These are phyloP conservation scores for Tetrapedia diversipes DNA, from an alignment of 2,888 invertebrate genomes.

Conservation along the genomic window DNA sequence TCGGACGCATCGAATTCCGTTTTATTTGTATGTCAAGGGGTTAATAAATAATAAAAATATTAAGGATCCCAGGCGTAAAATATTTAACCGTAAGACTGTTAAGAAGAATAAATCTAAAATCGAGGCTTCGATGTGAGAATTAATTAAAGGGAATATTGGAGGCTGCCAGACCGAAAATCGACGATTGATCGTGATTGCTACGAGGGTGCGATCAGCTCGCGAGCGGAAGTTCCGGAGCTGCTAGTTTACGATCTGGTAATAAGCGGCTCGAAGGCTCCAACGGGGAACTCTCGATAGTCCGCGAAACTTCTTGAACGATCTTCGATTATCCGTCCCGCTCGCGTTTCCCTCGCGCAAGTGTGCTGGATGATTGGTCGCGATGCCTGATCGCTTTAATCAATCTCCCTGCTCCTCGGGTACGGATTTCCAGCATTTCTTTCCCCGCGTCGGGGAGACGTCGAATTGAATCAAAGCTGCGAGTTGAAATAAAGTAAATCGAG, in stretches of 20 bases:
- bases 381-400: background rate
- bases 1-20: too few species aligned
- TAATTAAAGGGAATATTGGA: background rate
- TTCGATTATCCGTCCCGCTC: constrained; percentile 22
- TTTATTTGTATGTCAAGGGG: too few species aligned
- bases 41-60: too few species aligned
- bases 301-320: constrained; percentile 10
- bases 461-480: background rate
- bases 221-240: background rate
- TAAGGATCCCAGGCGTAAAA: too few species aligned
- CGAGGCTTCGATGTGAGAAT: background rate
- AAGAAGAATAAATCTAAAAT: background rate
- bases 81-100: too few species aligned
- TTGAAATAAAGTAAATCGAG: background rate
- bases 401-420: background rate
- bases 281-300: constrained; percentile 5
- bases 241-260: constrained; percentile 10
- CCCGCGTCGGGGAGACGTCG: background rate
- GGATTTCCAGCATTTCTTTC: background rate
- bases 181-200: background rate
- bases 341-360: constrained; percentile 14
- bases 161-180: background rate
- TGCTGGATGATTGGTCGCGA: constrained; percentile 16
- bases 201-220: background rate
- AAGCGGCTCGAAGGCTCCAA: background rate